Conservation (phyloP, 2,888 invertebrate genomes). For the Lordiphosa fenestrarum region DNA sequence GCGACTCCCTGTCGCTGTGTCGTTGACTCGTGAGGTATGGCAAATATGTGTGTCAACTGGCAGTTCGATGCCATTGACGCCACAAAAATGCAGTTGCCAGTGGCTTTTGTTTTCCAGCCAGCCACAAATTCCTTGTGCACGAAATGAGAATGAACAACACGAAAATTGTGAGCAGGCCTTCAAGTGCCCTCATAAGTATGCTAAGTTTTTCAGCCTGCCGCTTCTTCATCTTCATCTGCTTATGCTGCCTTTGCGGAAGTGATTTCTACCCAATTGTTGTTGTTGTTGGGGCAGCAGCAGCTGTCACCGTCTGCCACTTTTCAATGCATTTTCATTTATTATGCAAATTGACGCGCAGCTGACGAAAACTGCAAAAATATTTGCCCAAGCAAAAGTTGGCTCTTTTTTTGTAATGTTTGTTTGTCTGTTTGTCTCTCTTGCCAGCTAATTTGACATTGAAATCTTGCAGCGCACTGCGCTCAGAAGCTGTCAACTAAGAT, state of each 20-base stretch:
- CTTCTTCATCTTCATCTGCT: not conserved
- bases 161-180: conserved; percentile 25
- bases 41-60: conserved; percentile 72
- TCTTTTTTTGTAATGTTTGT: not conserved
- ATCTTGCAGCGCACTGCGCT: conserved; percentile 56
- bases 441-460: conserved; percentile 71
- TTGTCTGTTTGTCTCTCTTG: conserved; percentile 9
- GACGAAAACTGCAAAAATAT: conserved; percentile 47
- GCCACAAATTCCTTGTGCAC: conserved; percentile 60
- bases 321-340: conserved; percentile 75
- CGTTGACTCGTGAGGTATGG: conserved; percentile 38
- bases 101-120: conserved; percentile 4
- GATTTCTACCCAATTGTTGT: conserved; percentile 57
- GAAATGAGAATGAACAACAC: conserved; percentile 14
- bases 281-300: conserved; percentile 4
- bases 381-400: conserved; percentile 42
- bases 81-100: conserved; percentile 54
- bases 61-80: conserved; percentile 52
- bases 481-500: conserved; percentile 61
- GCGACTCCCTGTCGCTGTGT: conserved; percentile 24
- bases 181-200: conserved; percentile 70
- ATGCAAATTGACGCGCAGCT: conserved; percentile 66
- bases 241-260: conserved; percentile 49
- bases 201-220: conserved; percentile 43
- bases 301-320: conserved; percentile 66